These are phyloP conservation scores for Echinops telfairi DNA, from an alignment of 2,113 vertebrate genomes.

Conservation along the genomic window DNA sequence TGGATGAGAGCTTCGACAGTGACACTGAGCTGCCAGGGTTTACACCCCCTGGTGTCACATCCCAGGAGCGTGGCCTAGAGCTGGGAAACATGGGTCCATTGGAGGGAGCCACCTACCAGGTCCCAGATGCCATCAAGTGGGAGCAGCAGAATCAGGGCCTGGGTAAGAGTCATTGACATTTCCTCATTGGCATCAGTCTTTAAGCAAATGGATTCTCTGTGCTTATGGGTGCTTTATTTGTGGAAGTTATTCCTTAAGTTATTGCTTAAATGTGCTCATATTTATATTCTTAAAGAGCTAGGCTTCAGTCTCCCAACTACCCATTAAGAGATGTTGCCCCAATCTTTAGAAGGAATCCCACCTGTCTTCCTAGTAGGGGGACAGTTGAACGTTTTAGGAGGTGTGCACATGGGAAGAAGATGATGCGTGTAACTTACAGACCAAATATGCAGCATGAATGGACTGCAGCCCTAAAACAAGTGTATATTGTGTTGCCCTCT, in stretches of 20 bases:
- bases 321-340: not conserved
- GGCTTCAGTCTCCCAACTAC: not conserved
- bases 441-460: no score
- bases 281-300: not conserved
- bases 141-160: constrained; percentile 96
- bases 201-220: constrained; percentile 17
- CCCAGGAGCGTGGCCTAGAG: constrained; percentile 89
- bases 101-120: constrained; percentile 89
- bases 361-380: not conserved
- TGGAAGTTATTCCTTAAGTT: not conserved
- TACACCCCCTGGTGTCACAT: constrained; percentile 88
- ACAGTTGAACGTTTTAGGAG: not conserved
- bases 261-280: not conserved
- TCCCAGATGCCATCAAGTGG: constrained; percentile 93
- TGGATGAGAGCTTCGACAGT: constrained; percentile 92
- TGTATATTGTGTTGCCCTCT: not conserved
- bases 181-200: not conserved
- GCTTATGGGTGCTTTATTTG: constrained; percentile 8
- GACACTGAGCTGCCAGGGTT: constrained; percentile 89
- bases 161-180: constrained; percentile 88
- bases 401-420: not conserved
- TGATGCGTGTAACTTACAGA: not conserved
- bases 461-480: not conserved
- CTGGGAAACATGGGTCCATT: constrained; percentile 81
- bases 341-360: constrained; percentile 12